These are phyloP conservation scores for Stenichneumon culpator DNA, from an alignment of 2,888 invertebrate species.

Conservation along the genomic window DNA sequence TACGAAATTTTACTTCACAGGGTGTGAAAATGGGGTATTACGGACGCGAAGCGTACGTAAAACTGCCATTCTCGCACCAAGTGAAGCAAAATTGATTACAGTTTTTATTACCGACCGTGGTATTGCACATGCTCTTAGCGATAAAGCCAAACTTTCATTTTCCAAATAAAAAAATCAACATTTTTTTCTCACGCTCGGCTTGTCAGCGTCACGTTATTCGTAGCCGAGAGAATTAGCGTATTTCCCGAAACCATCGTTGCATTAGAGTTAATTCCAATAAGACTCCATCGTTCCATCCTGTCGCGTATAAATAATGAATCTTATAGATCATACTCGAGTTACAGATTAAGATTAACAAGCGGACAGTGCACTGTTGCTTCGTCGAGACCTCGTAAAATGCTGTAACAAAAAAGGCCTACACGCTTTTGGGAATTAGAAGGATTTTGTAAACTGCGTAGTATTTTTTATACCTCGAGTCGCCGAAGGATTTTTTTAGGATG, in stretches of 20 bases:
- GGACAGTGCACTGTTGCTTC: slow-evolving; percentile 58
- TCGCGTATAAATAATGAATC: slow-evolving; percentile 49
- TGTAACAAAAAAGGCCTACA: slow-evolving; percentile 49
- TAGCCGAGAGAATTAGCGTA: slow-evolving; percentile 21
- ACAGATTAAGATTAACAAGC: slow-evolving; percentile 49
- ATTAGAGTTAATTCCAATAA: slow-evolving; percentile 37
- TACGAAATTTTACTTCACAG: too few relatives aligned
- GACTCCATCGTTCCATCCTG: slow-evolving; percentile 48
- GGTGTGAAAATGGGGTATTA: too few relatives aligned
- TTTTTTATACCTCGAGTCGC: slow-evolving; percentile 50
- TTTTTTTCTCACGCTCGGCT: too few relatives aligned
- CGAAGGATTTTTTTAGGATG: background rate
- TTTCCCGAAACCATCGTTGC: slow-evolving; percentile 7
- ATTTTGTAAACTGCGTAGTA: slow-evolving; percentile 54
- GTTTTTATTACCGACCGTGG: too few relatives aligned
- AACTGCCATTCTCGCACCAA: too few relatives aligned
- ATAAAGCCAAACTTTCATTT: too few relatives aligned
- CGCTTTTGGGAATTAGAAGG: slow-evolving; percentile 48
- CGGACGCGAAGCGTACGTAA: too few relatives aligned
- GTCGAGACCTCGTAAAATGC: slow-evolving; percentile 24
- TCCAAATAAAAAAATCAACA: too few relatives aligned
- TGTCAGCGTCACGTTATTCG: too few relatives aligned
- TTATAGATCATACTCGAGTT: slow-evolving; percentile 43
- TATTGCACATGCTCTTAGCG: too few relatives aligned
- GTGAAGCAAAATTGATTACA: too few relatives aligned